Conservation (phyloP, 2,888 invertebrate genomes). For the Apantesis nais region DNA sequence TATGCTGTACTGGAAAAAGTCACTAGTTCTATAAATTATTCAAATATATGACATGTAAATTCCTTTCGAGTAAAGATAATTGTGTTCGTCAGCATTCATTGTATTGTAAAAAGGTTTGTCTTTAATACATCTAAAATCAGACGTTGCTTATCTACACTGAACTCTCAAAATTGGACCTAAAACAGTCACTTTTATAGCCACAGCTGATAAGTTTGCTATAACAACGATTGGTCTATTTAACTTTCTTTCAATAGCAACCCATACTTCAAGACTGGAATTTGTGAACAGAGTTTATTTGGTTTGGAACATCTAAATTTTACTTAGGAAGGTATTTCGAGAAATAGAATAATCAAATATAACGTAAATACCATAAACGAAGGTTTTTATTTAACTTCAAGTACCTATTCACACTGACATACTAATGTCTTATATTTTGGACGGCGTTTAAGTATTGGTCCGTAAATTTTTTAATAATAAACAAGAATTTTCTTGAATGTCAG, state of each 20-base stretch:
- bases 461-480: no score
- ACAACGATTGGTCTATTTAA: no score
- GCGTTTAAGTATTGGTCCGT: neutral
- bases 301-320: no score
- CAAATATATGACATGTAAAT: neutral
- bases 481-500: neutral
- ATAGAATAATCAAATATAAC: neutral
- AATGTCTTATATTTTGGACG: neutral
- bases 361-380: neutral
- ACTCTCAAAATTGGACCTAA: neutral
- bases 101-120: neutral
- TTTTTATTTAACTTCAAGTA: neutral
- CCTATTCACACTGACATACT: neutral
- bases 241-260: no score
- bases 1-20: neutral
- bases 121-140: neutral
- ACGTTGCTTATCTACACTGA: neutral
- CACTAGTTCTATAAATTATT: neutral
- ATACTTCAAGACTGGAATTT: neutral
- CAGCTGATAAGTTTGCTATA: no score
- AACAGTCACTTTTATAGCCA: neutral
- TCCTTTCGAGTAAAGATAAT: neutral
- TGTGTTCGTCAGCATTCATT: neutral
- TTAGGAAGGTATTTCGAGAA: neutral
- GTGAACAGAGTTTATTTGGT: neutral